Percentiles rank a stretch among this genome's conserved stretches.
Conservation (phyloP, 2,113 vertebrate genomes). For the Chascanopsetta lugubris region DNA sequence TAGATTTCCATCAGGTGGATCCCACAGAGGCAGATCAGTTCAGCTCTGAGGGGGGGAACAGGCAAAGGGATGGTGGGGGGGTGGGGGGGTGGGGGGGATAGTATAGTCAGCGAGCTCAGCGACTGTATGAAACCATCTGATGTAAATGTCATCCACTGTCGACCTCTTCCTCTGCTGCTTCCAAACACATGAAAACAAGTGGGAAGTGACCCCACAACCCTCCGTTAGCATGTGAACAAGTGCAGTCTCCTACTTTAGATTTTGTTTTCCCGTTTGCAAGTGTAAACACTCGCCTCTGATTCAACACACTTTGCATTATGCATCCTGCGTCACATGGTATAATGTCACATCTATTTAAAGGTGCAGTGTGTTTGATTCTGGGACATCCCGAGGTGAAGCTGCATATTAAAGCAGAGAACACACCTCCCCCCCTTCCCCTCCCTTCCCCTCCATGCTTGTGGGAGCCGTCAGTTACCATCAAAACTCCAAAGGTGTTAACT, state of each 20-base stretch:
- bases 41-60: background rate
- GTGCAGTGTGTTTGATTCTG: too few species aligned
- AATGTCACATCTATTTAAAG: too few species aligned
- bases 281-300: background rate
- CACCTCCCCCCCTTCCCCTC: too few species aligned
- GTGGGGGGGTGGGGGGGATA: too few species aligned
- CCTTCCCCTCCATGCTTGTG: too few species aligned
- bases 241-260: background rate
- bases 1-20: slow-evolving; percentile 1
- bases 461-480: too few species aligned
- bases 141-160: background rate
- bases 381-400: too few species aligned
- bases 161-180: background rate
- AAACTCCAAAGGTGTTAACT: too few species aligned
- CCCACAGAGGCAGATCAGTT: background rate
- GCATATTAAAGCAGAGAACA: too few species aligned
- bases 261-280: too few species aligned
- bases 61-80: background rate
- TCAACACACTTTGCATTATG: background rate
- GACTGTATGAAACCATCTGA: background rate
- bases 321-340: background rate
- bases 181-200: background rate
- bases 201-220: background rate
- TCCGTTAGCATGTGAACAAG: background rate
- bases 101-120: background rate